Evolutionary conservation across 2,888 invertebrate species (phyloP).

Genomic region (Drosophila cracens): DNA sequence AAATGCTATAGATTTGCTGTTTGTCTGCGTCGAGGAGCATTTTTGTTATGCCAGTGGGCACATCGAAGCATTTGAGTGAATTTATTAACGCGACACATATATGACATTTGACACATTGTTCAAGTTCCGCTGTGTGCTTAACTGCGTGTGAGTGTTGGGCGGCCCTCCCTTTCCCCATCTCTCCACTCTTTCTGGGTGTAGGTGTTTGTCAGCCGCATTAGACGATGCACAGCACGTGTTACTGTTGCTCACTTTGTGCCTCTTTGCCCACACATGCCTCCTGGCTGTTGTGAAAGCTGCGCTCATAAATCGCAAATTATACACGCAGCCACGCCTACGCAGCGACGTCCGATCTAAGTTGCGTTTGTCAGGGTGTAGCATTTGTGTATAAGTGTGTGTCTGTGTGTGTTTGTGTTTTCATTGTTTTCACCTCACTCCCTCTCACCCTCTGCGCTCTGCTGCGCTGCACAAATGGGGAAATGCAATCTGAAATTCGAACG

Average conservation of each 20-base stretch:
- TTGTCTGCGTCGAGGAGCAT: constrained; percentile 16
- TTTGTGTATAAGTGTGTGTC: constrained; percentile 33
- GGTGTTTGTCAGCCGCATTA: constrained; percentile 71
- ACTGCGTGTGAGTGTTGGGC: constrained; percentile 4
- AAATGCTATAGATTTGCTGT: neutral
- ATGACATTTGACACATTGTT: constrained; percentile 80
- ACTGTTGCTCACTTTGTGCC: constrained; percentile 25
- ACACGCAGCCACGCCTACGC: constrained; percentile 68
- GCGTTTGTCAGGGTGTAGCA: constrained; percentile 52
- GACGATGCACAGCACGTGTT: constrained; percentile 76
- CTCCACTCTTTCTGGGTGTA: constrained; percentile 2
- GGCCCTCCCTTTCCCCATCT: neutral
- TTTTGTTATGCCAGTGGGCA: constrained; percentile 74
- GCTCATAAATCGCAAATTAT: constrained; percentile 80
- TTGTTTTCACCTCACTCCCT: neutral
- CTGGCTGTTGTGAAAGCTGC: constrained; percentile 54
- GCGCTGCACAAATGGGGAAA: constrained; percentile 62
- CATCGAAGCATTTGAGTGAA: constrained; percentile 79
- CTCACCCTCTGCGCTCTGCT: constrained; percentile 34
- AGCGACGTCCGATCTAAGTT: constrained; percentile 25
- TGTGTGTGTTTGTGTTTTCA: constrained; percentile 32
- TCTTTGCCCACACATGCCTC: neutral
- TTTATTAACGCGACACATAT: constrained; percentile 78
- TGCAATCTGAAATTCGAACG: constrained; percentile 76
- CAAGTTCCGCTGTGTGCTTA: constrained; percentile 54